Evolutionary conservation across 2,113 vertebrate species (phyloP).

Genomic region (Zingel zingel): DNA sequence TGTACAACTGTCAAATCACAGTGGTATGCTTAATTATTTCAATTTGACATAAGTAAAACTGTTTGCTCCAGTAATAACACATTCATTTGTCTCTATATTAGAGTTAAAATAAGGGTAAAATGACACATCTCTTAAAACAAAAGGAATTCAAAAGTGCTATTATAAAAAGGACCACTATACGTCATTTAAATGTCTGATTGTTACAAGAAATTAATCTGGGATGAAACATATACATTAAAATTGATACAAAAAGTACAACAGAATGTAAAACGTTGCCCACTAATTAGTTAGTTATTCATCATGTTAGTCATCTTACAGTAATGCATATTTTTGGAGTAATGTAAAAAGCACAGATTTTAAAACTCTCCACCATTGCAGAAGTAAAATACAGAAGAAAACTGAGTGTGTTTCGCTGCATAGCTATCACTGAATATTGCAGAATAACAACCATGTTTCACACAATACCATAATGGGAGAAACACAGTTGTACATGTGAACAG

Average conservation of each 20-base stretch:
- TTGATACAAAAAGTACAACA: slow-evolving; percentile 8
- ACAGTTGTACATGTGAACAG: slow-evolving; percentile 35
- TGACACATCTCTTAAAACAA: slow-evolving; percentile 1
- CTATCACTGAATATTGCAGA: slow-evolving; percentile 54
- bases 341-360: slow-evolving; percentile 20
- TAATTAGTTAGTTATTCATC: not conserved
- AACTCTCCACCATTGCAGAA: slow-evolving; percentile 4
- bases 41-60: slow-evolving; percentile 35
- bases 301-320: slow-evolving; percentile 15
- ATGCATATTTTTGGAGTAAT: slow-evolving; percentile 13
- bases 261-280: slow-evolving; percentile 24
- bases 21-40: slow-evolving; percentile 41
- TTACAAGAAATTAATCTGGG: slow-evolving; percentile 10
- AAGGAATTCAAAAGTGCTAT: slow-evolving; percentile 6
- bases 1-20: slow-evolving; percentile 60
- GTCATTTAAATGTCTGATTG: not conserved
- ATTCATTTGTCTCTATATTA: slow-evolving; percentile 55
- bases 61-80: slow-evolving; percentile 42
- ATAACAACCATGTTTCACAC: slow-evolving; percentile 18
- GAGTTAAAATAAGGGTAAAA: slow-evolving; percentile 5
- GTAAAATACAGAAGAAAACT: slow-evolving; percentile 29
- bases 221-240: slow-evolving; percentile 6
- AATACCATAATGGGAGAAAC: slow-evolving; percentile 16
- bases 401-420: slow-evolving; percentile 64
- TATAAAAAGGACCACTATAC: slow-evolving; percentile 1